Evolutionary conservation across 2,888 invertebrate genomes (phyloP).

Genomic region (Drosophila prostipennis): DNA sequence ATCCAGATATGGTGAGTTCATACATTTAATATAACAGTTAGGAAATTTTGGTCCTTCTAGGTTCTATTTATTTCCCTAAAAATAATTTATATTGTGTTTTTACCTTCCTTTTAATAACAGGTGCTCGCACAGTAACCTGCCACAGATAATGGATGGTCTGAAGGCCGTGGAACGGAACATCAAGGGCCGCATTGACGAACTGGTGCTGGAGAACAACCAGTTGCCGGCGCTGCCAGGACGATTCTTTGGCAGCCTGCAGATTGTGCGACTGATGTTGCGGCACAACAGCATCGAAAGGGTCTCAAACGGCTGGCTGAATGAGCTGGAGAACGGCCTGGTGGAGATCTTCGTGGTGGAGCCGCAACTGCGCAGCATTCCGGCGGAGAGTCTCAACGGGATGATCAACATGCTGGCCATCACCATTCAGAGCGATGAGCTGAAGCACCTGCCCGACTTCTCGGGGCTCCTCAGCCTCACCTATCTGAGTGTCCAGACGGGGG

Average conservation of each 20-base stretch:
- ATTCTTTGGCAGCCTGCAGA: constrained; percentile 90
- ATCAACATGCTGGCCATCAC: constrained; percentile 93
- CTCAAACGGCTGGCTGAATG: constrained; percentile 92
- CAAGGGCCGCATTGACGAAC: constrained; percentile 90
- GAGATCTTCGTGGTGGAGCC: constrained; percentile 95
- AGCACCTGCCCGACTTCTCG: constrained; percentile 90
- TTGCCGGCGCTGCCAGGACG: constrained; percentile 93
- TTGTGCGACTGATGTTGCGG: constrained; percentile 91
- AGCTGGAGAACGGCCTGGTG: constrained; percentile 90
- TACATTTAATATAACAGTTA: too few relatives aligned
- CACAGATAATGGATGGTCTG: constrained; percentile 90
- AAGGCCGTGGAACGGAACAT: constrained; percentile 88
- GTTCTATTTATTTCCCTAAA: too few relatives aligned
- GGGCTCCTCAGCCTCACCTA: constrained; percentile 90
- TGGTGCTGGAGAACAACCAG: constrained; percentile 94
- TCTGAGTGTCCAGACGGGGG: constrained; percentile 89
- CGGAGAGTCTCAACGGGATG: constrained; percentile 90
- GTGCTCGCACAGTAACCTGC: constrained; percentile 96
- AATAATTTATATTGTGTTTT: too few relatives aligned
- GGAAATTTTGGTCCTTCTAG: too few relatives aligned
- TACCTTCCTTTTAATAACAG: constrained; percentile 72
- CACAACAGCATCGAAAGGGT: constrained; percentile 93
- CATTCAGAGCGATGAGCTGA: constrained; percentile 90
- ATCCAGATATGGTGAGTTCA: constrained; percentile 91
- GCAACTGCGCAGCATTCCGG: constrained; percentile 90